Evolutionary conservation across 1,140 invertebrate species (phyloP).

Genomic region (Agrilus planipennis): DNA sequence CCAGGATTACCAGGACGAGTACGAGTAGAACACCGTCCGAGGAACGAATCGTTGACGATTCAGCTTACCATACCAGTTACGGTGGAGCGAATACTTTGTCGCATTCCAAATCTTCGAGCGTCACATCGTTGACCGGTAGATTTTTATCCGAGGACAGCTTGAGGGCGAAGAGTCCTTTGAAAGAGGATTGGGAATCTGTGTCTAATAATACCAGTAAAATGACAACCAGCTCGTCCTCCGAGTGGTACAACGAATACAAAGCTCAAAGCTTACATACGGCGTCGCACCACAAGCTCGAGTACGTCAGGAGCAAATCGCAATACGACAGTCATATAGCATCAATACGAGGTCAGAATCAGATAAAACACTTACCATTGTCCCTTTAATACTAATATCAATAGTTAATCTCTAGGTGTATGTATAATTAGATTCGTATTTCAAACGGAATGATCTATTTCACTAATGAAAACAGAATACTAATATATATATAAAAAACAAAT

Average conservation of each 20-base stretch:
- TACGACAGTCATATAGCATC: conserved; percentile 78
- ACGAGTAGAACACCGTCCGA: conserved; percentile 43
- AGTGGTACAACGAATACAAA: conserved; percentile 48
- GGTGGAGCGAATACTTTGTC: too few relatives aligned
- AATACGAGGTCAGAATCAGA: conserved; percentile 70
- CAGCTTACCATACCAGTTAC: conserved; percentile 45
- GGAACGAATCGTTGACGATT: conserved; percentile 40
- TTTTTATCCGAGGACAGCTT: conserved; percentile 48
- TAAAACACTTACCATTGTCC: too few relatives aligned
- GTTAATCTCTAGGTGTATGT: too few relatives aligned
- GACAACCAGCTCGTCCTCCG: conserved; percentile 30
- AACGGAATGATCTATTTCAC: too few relatives aligned
- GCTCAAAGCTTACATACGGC: conserved; percentile 42
- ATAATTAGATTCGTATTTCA: too few relatives aligned
- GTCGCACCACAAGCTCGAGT: conserved; percentile 37
- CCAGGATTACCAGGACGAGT: conserved; percentile 34
- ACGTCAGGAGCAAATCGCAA: conserved; percentile 59
- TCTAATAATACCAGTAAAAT: conserved; percentile 26
- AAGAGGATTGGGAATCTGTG: conserved; percentile 21
- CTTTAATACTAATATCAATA: too few relatives aligned
- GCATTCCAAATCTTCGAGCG: conserved; percentile 36
- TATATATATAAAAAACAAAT: too few relatives aligned
- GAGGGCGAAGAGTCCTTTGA: conserved; percentile 22
- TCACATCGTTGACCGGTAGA: conserved; percentile 31
- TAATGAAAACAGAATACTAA: too few relatives aligned